Percentiles rank a stretch among this genome's conserved stretches.
phyloP scores from a whole-genome alignment of 2,797 vertebrate species.

The Acanthornis magna region DNA sequence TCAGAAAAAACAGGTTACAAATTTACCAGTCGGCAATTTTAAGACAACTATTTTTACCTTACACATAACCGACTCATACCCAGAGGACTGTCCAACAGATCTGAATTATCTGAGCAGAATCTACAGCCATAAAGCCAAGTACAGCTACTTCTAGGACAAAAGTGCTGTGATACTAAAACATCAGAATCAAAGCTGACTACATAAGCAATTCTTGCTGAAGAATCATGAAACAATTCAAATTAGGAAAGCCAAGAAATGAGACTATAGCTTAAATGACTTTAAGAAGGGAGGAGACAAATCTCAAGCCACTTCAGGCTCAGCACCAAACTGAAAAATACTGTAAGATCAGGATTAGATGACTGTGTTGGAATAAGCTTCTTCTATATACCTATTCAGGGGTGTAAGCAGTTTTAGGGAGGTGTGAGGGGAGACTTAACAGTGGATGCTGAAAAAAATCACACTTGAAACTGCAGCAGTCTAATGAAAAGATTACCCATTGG shows the following conservation, averaged over 20 bases:
- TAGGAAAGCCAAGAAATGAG: constrained; percentile 49
- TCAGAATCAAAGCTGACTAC: constrained; percentile 53
- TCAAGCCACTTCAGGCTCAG: neutral
- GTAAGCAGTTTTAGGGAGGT: neutral
- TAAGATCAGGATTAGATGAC: neutral
- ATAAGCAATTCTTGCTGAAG: constrained; percentile 54
- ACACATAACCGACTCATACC: constrained; percentile 24
- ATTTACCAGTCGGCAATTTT: constrained; percentile 51
- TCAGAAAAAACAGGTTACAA: constrained; percentile 36
- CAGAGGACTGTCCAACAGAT: constrained; percentile 40
- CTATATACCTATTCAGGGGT: neutral
- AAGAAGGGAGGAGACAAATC: neutral
- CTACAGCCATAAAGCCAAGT: constrained; percentile 45
- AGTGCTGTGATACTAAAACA: constrained; percentile 59
- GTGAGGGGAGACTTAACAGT: neutral
- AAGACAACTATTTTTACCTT: constrained; percentile 63
- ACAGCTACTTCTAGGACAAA: constrained; percentile 47
- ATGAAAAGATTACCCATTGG: neutral
- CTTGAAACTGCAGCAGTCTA: neutral
- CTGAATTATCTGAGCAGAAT: constrained; percentile 46
- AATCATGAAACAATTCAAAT: constrained; percentile 45
- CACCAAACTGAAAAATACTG: neutral
- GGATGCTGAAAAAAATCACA: neutral
- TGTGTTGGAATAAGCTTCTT: neutral
- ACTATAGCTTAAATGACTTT: constrained; percentile 46